A percentile compares a stretch with the other conserved stretches of the same genome.
These are phyloP conservation scores for Phyllotis vaccarum DNA, from an alignment of 2,797 vertebrate species.

Conservation along the genomic window DNA sequence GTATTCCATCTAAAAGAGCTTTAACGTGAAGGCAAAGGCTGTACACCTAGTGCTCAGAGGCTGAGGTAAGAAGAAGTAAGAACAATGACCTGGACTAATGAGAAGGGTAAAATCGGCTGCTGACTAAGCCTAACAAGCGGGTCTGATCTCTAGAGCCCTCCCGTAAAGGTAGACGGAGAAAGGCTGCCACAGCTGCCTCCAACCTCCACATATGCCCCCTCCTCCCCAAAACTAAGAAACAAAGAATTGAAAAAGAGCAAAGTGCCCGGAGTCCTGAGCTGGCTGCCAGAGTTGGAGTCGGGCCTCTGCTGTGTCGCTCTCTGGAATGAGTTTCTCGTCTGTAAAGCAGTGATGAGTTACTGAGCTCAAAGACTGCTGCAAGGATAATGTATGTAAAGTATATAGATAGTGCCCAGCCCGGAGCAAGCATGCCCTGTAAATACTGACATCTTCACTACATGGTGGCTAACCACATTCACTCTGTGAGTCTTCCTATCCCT, in stretches of 20 bases:
- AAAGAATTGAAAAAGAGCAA: neutral
- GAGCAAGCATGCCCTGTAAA: neutral
- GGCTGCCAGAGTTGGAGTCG: neutral
- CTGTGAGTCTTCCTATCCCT: neutral
- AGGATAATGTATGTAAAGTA: neutral
- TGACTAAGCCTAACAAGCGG: neutral
- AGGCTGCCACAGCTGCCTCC: neutral
- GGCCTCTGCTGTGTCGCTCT: neutral
- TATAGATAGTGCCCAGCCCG: slow-evolving; percentile 16
- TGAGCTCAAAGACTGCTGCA: neutral
- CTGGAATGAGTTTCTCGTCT: slow-evolving; percentile 33
- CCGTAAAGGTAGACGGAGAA: neutral
- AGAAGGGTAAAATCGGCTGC: neutral
- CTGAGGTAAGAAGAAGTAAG: neutral
- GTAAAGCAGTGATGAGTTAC: slow-evolving; percentile 48
- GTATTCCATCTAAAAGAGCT: slow-evolving; percentile 33
- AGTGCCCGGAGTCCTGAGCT: neutral
- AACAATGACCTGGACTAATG: neutral
- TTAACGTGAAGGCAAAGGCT: neutral
- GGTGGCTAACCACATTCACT: neutral
- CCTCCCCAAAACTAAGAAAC: too few relatives aligned
- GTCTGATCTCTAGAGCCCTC: neutral
- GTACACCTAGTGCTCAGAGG: neutral
- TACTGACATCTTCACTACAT: slow-evolving; percentile 1
- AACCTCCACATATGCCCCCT: neutral